Evolutionary conservation across 2,797 vertebrate species (phyloP).

Genomic region (Pangasius macronema): DNA sequence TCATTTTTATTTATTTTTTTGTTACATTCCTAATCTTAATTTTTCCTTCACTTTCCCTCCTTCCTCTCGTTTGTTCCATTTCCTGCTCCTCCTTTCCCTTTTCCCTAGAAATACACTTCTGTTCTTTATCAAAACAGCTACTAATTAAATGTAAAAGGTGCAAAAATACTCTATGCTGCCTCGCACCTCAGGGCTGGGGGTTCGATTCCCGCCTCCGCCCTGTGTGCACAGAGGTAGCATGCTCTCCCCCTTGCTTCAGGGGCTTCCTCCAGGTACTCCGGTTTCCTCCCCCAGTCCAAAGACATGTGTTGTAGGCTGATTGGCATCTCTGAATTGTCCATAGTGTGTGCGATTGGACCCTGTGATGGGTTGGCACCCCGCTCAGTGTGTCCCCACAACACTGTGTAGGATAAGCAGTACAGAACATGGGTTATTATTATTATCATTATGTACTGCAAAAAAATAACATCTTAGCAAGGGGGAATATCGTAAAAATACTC

Average conservation of each 20-base stretch:
- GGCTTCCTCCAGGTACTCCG: too few species aligned
- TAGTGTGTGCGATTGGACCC: too few species aligned
- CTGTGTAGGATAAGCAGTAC: too few species aligned
- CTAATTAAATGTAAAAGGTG: background rate
- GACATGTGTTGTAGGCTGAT: too few species aligned
- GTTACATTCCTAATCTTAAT: background rate
- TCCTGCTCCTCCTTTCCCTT: background rate
- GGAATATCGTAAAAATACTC: background rate
- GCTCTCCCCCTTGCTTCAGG: too few species aligned
- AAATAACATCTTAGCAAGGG: background rate
- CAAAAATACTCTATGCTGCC: background rate
- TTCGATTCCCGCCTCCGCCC: too few species aligned
- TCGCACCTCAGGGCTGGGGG: too few species aligned
- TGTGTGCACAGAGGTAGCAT: too few species aligned
- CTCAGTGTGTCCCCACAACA: too few species aligned
- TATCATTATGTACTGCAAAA: background rate
- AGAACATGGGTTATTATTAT: background rate
- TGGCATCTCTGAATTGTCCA: too few species aligned
- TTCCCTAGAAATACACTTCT: background rate
- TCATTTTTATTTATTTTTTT: background rate
- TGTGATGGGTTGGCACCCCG: too few species aligned
- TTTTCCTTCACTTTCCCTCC: background rate
- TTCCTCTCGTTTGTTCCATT: background rate
- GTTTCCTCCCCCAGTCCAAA: too few species aligned
- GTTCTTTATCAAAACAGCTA: background rate